Conservation (phyloP, 1,140 invertebrate genomes). For the Belonocnema kinseyi region DNA sequence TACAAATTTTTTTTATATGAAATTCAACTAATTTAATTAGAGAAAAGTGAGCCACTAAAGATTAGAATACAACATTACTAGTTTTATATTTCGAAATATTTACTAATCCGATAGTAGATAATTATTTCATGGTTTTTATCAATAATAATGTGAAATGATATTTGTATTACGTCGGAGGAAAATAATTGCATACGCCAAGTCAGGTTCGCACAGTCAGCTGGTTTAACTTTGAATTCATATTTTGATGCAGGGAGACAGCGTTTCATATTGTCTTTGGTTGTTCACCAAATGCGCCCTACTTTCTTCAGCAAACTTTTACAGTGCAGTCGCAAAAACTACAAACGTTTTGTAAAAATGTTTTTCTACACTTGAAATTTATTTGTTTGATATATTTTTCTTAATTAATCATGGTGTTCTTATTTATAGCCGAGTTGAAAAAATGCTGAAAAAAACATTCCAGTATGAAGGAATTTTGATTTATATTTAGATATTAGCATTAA, state of each 20-base stretch:
- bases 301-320: neutral
- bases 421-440: too few relatives aligned
- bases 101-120: too few relatives aligned
- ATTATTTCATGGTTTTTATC: too few relatives aligned
- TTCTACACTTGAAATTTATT: neutral
- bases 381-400: neutral
- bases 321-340: neutral
- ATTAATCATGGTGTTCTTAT: neutral
- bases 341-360: neutral
- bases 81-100: too few relatives aligned
- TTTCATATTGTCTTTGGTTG: neutral
- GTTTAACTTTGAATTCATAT: slow-evolving; percentile 24
- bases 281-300: neutral
- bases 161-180: neutral
- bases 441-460: too few relatives aligned
- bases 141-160: neutral
- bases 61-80: too few relatives aligned
- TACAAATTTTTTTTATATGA: too few relatives aligned
- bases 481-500: too few relatives aligned
- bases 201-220: slow-evolving; percentile 1
- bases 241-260: neutral
- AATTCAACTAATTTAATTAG: too few relatives aligned
- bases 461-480: too few relatives aligned
- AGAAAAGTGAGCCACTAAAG: too few relatives aligned
- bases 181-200: slow-evolving; percentile 3